These are phyloP conservation scores for Plectropomus leopardus DNA, from an alignment of 2,113 vertebrate genomes.

Conservation along the genomic window DNA sequence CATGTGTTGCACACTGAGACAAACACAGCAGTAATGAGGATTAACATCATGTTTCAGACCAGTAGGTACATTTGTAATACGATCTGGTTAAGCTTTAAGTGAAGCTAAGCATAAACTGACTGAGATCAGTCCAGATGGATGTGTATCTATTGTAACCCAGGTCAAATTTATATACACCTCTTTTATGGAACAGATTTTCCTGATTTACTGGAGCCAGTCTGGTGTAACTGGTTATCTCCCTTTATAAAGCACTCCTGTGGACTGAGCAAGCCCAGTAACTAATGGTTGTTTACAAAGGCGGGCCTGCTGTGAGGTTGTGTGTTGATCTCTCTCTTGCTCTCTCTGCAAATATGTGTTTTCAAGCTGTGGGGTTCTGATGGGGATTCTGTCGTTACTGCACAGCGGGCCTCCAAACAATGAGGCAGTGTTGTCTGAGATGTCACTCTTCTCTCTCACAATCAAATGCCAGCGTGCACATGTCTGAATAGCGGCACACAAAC, in stretches of 20 bases:
- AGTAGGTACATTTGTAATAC: slow-evolving; percentile 1
- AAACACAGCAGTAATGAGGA: background rate
- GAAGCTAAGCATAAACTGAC: background rate
- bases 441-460: slow-evolving; percentile 48
- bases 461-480: slow-evolving; percentile 20
- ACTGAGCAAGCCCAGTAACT: slow-evolving; percentile 13
- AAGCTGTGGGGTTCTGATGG: slow-evolving; percentile 53
- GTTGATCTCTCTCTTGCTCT: slow-evolving; percentile 36
- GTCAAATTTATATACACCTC: slow-evolving; percentile 9
- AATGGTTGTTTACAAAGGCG: slow-evolving; percentile 51
- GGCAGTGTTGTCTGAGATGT: slow-evolving; percentile 64
- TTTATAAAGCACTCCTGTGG: slow-evolving; percentile 20
- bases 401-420: slow-evolving; percentile 61
- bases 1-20: background rate
- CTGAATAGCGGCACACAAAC: slow-evolving; percentile 29
- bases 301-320: slow-evolving; percentile 24
- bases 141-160: background rate
- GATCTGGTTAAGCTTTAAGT: slow-evolving; percentile 11
- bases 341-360: slow-evolving; percentile 59
- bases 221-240: slow-evolving; percentile 31
- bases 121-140: background rate
- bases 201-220: background rate
- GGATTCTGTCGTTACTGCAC: slow-evolving; percentile 54
- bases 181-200: slow-evolving; percentile 3
- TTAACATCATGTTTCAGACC: background rate